phyloP scores from a whole-genome alignment of 2,113 vertebrate species.

The Eptesicus fuscus region DNA sequence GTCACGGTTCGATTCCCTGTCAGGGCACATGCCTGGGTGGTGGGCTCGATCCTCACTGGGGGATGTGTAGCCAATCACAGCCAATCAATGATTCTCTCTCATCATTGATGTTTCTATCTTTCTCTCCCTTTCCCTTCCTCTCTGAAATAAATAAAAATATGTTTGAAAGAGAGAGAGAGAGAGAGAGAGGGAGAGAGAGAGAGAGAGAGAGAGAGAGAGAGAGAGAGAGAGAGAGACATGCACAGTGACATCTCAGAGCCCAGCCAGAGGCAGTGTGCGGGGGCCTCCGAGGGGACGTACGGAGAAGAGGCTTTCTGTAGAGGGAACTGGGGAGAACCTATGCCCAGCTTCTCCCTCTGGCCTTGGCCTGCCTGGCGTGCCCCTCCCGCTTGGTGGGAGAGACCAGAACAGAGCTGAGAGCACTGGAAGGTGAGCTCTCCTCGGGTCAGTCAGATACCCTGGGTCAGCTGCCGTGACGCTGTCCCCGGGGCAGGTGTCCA shows the following conservation, averaged over 20 bases:
- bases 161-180: too few relatives aligned
- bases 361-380: background rate
- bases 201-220: too few relatives aligned
- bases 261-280: background rate
- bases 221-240: too few relatives aligned
- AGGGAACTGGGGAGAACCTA: background rate
- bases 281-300: fast-evolving
- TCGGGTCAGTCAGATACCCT: background rate
- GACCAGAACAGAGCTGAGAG: background rate
- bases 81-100: too few relatives aligned
- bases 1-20: too few relatives aligned
- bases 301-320: background rate
- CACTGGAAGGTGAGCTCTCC: fast-evolving
- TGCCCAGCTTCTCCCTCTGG: background rate
- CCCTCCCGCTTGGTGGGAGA: background rate
- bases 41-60: too few relatives aligned
- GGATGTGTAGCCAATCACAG: too few relatives aligned
- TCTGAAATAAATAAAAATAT: too few relatives aligned
- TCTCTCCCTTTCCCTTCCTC: too few relatives aligned
- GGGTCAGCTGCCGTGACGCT: background rate
- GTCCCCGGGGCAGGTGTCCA: background rate
- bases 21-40: too few relatives aligned
- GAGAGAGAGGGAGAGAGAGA: too few relatives aligned
- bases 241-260: background rate
- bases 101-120: too few relatives aligned